Evolutionary conservation across 2,888 invertebrate species (phyloP).

Genomic region (Nebria brevicollis): DNA sequence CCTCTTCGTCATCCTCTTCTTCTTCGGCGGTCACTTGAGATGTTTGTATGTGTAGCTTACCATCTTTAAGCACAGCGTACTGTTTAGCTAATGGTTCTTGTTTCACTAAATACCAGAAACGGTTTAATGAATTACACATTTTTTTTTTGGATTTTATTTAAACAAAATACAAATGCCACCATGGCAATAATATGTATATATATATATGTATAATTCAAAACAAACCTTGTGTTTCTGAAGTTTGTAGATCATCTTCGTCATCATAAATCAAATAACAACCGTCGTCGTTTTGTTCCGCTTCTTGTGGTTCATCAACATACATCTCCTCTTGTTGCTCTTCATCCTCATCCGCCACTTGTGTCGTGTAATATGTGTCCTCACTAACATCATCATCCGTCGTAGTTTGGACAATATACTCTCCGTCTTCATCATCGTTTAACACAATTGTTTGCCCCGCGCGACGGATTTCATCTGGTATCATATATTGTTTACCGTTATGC

Average conservation of each 20-base stretch:
- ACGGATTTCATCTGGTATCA: not conserved
- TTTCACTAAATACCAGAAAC: not conserved
- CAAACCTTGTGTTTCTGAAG: not conserved
- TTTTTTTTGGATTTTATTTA: not conserved
- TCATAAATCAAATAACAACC: slow-evolving; percentile 6
- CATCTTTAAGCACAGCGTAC: slow-evolving; percentile 52
- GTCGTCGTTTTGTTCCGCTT: not conserved
- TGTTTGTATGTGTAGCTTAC: slow-evolving; percentile 51
- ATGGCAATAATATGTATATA: not conserved
- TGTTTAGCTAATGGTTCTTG: slow-evolving; percentile 28
- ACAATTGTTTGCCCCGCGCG: not conserved
- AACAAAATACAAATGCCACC: not conserved
- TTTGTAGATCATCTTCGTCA: not conserved
- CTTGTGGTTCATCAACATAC: not conserved
- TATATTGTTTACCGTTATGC: slow-evolving; percentile 16
- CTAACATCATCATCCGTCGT: not conserved
- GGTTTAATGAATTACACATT: not conserved
- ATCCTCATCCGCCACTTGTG: not conserved
- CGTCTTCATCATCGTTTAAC: not conserved
- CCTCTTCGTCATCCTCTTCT: not conserved
- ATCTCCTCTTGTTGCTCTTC: not conserved
- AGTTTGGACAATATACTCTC: not conserved
- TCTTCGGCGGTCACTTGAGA: slow-evolving; percentile 33
- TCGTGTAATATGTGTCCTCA: not conserved
- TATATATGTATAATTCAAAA: too few species aligned